Percentiles rank a stretch among this genome's conserved stretches.
phyloP scores from a whole-genome alignment of 2,888 invertebrate genomes.

The Epiblema foenella region DNA sequence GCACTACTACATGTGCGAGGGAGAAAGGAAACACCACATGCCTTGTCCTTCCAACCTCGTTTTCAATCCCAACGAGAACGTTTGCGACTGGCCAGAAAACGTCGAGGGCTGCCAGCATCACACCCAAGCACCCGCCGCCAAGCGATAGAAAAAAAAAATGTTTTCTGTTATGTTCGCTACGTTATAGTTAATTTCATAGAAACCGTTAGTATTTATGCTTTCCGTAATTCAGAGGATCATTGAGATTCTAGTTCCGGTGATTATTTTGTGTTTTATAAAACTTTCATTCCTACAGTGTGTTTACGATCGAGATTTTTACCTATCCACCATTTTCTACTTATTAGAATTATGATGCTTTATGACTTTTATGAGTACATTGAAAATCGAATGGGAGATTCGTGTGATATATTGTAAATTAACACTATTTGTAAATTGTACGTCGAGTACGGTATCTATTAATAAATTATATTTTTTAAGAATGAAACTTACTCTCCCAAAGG shows the following conservation, averaged over 20 bases:
- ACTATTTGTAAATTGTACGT: conserved; percentile 60
- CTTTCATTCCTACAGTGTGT: not conserved
- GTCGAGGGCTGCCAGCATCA: conserved; percentile 91
- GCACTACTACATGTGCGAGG: conserved; percentile 98
- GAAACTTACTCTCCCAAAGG: conserved; percentile 69
- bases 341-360: conserved; percentile 50
- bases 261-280: conserved; percentile 3
- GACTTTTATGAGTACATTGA: conserved; percentile 59
- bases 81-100: conserved; percentile 98
- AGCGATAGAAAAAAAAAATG: conserved; percentile 63
- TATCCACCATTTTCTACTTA: conserved; percentile 55
- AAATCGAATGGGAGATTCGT: conserved; percentile 61
- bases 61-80: conserved; percentile 96
- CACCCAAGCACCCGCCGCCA: conserved; percentile 80
- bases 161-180: conserved; percentile 50
- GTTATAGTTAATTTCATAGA: conserved; percentile 22
- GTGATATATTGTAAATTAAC: conserved; percentile 80
- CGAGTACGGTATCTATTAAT: conserved; percentile 57
- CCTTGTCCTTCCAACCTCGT: conserved; percentile 96
- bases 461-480: conserved; percentile 62
- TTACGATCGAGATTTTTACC: conserved; percentile 22
- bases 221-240: not conserved
- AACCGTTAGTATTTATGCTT: conserved; percentile 35
- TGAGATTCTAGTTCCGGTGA: not conserved
- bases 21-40: conserved; percentile 97